These are phyloP conservation scores for Vollenhovia emeryi DNA, from an alignment of 1,140 invertebrate genomes.

Conservation along the genomic window DNA sequence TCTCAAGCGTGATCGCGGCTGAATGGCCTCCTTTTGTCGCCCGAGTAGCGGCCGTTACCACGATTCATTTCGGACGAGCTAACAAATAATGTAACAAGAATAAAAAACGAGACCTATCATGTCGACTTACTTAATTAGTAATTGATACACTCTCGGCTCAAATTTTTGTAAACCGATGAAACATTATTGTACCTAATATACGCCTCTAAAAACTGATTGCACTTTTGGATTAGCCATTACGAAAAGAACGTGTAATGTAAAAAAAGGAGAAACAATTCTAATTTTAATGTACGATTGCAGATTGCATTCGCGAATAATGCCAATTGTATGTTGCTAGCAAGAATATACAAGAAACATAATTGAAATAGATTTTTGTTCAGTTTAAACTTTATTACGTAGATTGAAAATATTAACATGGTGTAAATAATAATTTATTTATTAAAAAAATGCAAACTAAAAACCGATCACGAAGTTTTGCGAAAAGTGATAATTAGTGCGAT, in stretches of 20 bases:
- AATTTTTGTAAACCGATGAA: not conserved
- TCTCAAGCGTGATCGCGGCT: conserved; percentile 7
- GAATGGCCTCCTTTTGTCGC: conserved; percentile 43
- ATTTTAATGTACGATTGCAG: not conserved
- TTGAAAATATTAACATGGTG: not conserved
- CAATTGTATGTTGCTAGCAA: not conserved
- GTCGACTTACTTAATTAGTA: conserved; percentile 13
- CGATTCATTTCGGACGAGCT: not conserved
- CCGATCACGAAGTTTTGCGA: not conserved
- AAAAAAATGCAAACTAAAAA: not conserved
- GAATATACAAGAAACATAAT: not conserved
- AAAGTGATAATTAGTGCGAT: not conserved
- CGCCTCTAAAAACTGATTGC: not conserved
- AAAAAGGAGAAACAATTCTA: not conserved
- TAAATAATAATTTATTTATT: not conserved
- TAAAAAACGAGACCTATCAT: not conserved
- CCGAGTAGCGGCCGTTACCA: not conserved
- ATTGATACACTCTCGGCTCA: not conserved
- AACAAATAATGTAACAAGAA: conserved; percentile 3
- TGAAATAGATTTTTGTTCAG: not conserved
- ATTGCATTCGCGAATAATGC: not conserved
- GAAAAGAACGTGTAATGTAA: not conserved
- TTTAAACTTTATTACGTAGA: not conserved
- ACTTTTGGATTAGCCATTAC: not conserved
- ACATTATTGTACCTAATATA: not conserved